phyloP scores from a whole-genome alignment of 23 tunicate genomes.

The Oikopleura vanhoeffeni region DNA sequence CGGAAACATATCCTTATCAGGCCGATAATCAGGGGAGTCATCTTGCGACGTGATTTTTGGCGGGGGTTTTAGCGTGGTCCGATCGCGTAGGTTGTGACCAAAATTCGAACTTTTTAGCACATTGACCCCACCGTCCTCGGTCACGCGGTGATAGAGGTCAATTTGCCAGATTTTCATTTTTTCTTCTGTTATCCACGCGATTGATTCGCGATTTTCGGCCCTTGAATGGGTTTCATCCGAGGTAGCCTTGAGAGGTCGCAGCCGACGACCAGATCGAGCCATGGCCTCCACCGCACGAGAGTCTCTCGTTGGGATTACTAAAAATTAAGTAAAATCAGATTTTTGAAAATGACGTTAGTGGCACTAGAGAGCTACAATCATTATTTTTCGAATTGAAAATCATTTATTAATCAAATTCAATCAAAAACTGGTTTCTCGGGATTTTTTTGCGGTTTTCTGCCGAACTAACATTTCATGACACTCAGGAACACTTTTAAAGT shows the following conservation, averaged over 20 bases:
- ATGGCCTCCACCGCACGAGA: not conserved
- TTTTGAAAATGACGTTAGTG: no score
- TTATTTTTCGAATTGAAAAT: no score
- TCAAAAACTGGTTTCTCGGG: no score
- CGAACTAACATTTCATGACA: no score
- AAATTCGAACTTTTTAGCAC: not conserved
- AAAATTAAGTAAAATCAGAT: no score
- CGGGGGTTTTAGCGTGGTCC: not conserved
- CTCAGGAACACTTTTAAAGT: no score
- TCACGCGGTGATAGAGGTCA: not conserved
- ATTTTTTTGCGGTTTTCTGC: no score
- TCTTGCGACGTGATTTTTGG: not conserved
- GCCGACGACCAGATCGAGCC: not conserved
- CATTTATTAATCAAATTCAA: no score
- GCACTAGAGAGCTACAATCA: no score
- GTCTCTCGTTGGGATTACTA: not conserved
- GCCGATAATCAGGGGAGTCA: not conserved
- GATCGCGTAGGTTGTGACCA: not conserved
- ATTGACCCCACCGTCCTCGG: not conserved
- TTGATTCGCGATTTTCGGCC: not conserved
- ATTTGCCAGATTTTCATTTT: not conserved
- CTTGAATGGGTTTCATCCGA: not conserved
- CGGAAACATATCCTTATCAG: not conserved
- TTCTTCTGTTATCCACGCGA: not conserved
- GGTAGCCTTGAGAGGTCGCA: not conserved